These are phyloP conservation scores for Alethe diademata DNA, from an alignment of 2,113 vertebrate genomes.

Conservation along the genomic window DNA sequence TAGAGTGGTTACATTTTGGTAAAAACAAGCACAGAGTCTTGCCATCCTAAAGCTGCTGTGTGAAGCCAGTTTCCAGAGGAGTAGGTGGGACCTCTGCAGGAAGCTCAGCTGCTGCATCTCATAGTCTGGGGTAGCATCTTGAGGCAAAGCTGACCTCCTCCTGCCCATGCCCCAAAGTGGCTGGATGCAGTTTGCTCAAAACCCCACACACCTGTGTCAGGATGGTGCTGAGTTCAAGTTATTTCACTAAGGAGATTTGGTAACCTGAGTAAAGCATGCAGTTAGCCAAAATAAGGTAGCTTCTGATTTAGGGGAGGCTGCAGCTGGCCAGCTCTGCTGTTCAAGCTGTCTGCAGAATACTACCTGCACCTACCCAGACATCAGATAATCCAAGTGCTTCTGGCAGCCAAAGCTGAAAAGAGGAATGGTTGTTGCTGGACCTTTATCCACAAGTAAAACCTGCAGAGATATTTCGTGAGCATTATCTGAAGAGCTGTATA, in stretches of 20 bases:
- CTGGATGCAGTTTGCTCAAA: neutral
- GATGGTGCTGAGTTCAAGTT: neutral
- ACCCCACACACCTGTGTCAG: neutral
- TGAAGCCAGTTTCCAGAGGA: neutral
- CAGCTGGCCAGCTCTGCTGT: neutral
- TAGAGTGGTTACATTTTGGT: neutral
- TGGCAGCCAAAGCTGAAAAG: neutral
- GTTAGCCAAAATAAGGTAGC: neutral
- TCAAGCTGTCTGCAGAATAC: neutral
- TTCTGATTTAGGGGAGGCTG: neutral
- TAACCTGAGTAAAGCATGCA: neutral
- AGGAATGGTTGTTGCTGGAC: neutral
- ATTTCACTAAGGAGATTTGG: neutral
- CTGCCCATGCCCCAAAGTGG: fast-evolving
- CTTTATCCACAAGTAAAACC: neutral
- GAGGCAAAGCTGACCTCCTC: neutral
- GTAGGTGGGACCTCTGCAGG: neutral
- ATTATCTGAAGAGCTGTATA: neutral
- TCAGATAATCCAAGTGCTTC: neutral
- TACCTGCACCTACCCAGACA: neutral
- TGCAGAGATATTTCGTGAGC: neutral
- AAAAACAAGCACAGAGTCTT: neutral
- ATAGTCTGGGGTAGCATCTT: neutral
- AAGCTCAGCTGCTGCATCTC: neutral
- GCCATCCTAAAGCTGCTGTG: neutral